Evolutionary conservation across 2,888 invertebrate species (phyloP).

Genomic region (Acrocera orbiculus): DNA sequence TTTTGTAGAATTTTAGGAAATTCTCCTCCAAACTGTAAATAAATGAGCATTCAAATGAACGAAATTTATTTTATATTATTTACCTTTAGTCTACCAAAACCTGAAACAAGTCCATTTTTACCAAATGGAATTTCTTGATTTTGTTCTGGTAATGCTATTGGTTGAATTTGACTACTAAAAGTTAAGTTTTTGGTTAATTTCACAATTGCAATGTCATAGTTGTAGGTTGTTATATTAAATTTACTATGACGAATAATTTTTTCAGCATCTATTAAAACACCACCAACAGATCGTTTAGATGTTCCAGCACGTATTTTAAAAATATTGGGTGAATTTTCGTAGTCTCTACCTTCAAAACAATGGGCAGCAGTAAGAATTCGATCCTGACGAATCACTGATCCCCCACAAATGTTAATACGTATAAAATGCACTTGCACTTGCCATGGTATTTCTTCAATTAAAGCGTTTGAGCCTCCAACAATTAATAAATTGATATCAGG

Average conservation of each 20-base stretch:
- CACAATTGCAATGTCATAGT: conserved; percentile 35
- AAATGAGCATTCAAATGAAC: neutral
- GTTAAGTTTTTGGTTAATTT: conserved; percentile 30
- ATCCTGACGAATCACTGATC: conserved; percentile 28
- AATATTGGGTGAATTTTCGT: conserved; percentile 13
- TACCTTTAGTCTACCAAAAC: conserved; percentile 9
- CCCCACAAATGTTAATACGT: conserved; percentile 34
- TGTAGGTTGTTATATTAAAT: conserved; percentile 24
- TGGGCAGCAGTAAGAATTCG: conserved; percentile 38
- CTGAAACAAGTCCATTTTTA: conserved; percentile 4
- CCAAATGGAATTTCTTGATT: conserved; percentile 10
- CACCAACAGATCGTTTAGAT: conserved; percentile 18
- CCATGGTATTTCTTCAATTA: conserved; percentile 8
- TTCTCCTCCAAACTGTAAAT: conserved; percentile 3
- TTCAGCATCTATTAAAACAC: conserved; percentile 28
- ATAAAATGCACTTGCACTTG: conserved; percentile 11
- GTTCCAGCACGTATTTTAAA: conserved; percentile 33
- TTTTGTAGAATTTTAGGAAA: conserved; percentile 7
- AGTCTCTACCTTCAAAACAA: conserved; percentile 25
- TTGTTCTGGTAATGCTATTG: conserved; percentile 24
- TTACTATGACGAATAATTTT: conserved; percentile 29
- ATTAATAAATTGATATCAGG: too few relatives aligned
- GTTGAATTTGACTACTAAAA: conserved; percentile 24
- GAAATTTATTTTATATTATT: neutral
- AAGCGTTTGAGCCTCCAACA: conserved; percentile 9